Conservation (phyloP, 2,888 invertebrate species). For the Ypsolopha scabrella region DNA sequence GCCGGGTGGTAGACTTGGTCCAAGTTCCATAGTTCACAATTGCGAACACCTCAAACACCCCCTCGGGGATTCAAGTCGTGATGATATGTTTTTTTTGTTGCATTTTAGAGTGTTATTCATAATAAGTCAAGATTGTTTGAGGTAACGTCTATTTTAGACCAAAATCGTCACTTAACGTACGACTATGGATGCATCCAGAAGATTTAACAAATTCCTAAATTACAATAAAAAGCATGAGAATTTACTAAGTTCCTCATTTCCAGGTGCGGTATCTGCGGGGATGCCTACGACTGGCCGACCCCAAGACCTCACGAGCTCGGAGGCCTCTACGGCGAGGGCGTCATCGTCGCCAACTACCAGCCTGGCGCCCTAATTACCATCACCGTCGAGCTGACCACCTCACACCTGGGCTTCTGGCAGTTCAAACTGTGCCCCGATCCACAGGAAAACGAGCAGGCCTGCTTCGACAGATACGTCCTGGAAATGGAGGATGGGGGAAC, state of each 20-base stretch:
- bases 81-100: too few species aligned
- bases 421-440: slow-evolving; percentile 83
- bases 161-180: too few species aligned
- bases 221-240: too few species aligned
- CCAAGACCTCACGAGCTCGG: slow-evolving; percentile 86
- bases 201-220: too few species aligned
- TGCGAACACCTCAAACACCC: too few species aligned
- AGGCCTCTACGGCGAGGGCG: slow-evolving; percentile 81
- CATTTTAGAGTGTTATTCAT: too few species aligned
- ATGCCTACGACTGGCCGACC: slow-evolving; percentile 75
- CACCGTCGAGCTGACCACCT: slow-evolving; percentile 83
- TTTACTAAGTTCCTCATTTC: neutral
- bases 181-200: too few species aligned
- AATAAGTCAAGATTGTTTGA: too few species aligned
- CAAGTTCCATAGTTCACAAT: too few species aligned
- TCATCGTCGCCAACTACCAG: slow-evolving; percentile 78
- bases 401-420: slow-evolving; percentile 87
- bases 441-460: slow-evolving; percentile 75
- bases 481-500: slow-evolving; percentile 64
- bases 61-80: too few species aligned
- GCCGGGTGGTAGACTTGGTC: too few species aligned
- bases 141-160: too few species aligned
- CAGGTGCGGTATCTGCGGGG: slow-evolving; percentile 86
- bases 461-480: slow-evolving; percentile 77
- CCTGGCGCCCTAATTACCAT: slow-evolving; percentile 75